Base-by-base conservation (phyloP, 2,113 vertebrate genomes). In the Thinocorus orbignyianus region DNA sequence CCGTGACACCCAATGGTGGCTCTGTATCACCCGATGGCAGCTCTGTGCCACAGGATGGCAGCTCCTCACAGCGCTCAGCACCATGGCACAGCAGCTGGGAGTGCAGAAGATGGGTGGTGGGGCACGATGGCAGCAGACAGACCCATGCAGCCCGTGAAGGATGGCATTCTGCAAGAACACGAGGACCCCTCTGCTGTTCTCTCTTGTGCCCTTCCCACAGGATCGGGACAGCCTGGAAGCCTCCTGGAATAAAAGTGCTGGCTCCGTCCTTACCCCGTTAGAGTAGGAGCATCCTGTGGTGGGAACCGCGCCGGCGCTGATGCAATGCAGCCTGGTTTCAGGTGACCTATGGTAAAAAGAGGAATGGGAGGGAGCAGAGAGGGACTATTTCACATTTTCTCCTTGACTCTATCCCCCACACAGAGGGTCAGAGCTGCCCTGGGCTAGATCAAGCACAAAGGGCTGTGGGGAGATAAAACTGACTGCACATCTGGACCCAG, bases 261-360 rank as follows among this genome's bases (percentile, higher is more conserved):
- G 25, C 64, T 52, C 8, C 3, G 64, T 39, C 42, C 96, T 91
- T 77, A 96, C 95, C 95, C 65, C 0, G 1, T 18, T 7, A 17
- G 42, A 0, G 48, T 7, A 0, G 7, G 52, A 88, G 77, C 60
- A 17, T 13, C 44, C 73, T 17, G 88, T 1, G 17, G 30, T 4
- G 48, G 60, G 61, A 86, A 18, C 20, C 0, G 5, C 0, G 13
- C 4, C 0, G 52, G 33, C 20, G 23, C 23, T 20, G 86, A 20
- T 1, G 12, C 44, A 37, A 33, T 28, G 9, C n/a, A 25, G 44
- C 61, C 66, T 79, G 83, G 41, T 9, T 60, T 90, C 24, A 15
- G 54, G 58, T 49, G 44, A 81, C 64, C 96, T 96, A 5, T 4
- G 33, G 73, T 28, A 52, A 46, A 80, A 51, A 70, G 24, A 60